These are phyloP conservation scores for Coendou prehensilis DNA, from an alignment of 2,797 vertebrate genomes.

Conservation along the genomic window DNA sequence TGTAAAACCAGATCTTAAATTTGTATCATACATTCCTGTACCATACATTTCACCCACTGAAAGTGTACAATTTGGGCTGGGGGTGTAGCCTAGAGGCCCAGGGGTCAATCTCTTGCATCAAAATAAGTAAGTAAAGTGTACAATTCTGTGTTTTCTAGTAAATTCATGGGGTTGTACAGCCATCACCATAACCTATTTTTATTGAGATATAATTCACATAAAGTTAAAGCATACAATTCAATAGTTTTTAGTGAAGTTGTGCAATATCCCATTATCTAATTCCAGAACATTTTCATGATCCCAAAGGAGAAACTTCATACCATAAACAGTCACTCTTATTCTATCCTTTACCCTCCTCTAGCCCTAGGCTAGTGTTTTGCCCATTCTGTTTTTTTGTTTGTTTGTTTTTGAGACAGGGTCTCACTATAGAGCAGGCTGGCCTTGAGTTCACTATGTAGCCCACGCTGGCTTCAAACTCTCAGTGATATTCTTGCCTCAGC, in stretches of 20 bases:
- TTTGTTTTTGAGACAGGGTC: neutral
- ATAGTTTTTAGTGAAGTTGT: constrained; percentile 60
- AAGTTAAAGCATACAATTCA: constrained; percentile 25
- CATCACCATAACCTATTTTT: neutral
- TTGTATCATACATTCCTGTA: neutral
- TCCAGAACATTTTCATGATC: constrained; percentile 39
- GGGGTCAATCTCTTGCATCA: neutral
- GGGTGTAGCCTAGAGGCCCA: neutral
- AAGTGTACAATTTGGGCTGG: neutral
- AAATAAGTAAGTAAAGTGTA: neutral
- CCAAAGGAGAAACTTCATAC: neutral
- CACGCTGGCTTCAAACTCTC: neutral
- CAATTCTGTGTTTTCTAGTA: constrained; percentile 11
- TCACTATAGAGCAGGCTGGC: neutral
- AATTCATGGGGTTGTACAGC: neutral
- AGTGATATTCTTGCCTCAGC: neutral
- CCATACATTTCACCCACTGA: constrained; percentile 6
- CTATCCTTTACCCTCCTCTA: neutral
- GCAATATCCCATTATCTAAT: neutral
- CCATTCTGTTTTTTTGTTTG: neutral
- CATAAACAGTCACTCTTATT: neutral
- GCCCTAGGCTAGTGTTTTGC: neutral
- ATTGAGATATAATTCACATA: constrained; percentile 17
- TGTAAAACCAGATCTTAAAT: constrained; percentile 54
- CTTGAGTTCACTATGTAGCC: neutral